Percentiles rank a stretch among this genome's conserved stretches.
phyloP scores from a whole-genome alignment of 1,140 invertebrate genomes.

The Euglossa dilemma region DNA sequence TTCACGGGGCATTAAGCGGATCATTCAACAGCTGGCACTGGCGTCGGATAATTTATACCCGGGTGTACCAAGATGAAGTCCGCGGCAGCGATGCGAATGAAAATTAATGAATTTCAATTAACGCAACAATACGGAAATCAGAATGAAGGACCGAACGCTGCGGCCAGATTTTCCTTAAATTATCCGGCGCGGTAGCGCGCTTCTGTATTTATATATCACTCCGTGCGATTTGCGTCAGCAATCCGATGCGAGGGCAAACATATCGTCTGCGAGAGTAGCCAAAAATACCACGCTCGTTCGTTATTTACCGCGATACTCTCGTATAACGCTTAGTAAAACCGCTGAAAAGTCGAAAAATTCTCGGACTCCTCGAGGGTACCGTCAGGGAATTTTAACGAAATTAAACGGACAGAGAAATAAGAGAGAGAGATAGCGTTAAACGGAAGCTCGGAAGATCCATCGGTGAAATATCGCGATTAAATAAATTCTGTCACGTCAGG shows the following conservation, averaged over 20 bases:
- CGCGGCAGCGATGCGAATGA: constrained; percentile 64
- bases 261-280: background rate
- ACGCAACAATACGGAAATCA: constrained; percentile 68
- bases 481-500: background rate
- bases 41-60: constrained; percentile 75
- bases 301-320: background rate
- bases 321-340: background rate
- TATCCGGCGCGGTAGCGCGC: background rate
- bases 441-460: background rate
- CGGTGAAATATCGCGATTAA: background rate
- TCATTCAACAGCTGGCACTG: constrained; percentile 71
- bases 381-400: too few relatives aligned
- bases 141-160: constrained; percentile 61
- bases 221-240: background rate
- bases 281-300: background rate
- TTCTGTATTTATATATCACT: background rate
- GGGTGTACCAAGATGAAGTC: constrained; percentile 60
- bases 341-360: background rate
- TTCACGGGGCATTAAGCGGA: constrained; percentile 73
- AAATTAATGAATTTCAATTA: constrained; percentile 80
- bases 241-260: background rate
- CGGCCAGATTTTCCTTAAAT: background rate
- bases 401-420: too few relatives aligned
- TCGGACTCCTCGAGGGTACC: background rate
- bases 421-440: too few relatives aligned